Base-by-base conservation (phyloP, 2,113 vertebrate genomes). In the Phyllostomus discolor region DNA sequence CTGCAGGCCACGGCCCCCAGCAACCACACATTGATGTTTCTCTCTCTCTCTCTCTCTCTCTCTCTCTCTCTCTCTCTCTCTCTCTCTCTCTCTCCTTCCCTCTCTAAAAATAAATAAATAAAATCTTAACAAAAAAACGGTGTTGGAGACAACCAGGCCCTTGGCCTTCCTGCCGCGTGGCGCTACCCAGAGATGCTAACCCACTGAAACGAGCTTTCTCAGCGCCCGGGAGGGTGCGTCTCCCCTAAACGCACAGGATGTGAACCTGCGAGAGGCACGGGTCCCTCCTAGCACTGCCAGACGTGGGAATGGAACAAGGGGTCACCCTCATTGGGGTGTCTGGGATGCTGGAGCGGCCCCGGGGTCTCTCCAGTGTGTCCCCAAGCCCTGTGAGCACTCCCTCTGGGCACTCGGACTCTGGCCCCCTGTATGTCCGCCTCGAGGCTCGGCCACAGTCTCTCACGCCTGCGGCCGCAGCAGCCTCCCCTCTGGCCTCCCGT, bases 221-320 rank as follows among this genome's bases (percentile, higher is more conserved):
- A 67, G 82, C 57, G 41, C 4, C 26, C 62, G 0, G 80, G 64
- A 50, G 2, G 22, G 24, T 0, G 10, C 12, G 22, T 26, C 90
- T 48, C n/a, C 10, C 26, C 26, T 9, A n/a, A 62, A 28, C 1
- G 43, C 73, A 38, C 8, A 24, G 14, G 48, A 33, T 0, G 0
- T 3, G 10, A 4, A 10, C n/a, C 84, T 31, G 69, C n/a, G 20
- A 67, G 46, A 54, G 76, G 46, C 10, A 7, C 0, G 15, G 59
- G n/a, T 41, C 5, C 0, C 33, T 48, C 46, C 24, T 19, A 11
- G 82, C 48, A 4, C 62, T 31, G 15, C 1, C 2, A 3, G 31
- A 28, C 62, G 10, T 0, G 59, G 64, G 26, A 0, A 85, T 57
- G 9, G 57, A 95, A 46, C 0, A 1, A 4, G 16, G 57, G 70